Base-by-base conservation (phyloP, 2,888 invertebrate genomes). In the Harmothoe impar region DNA sequence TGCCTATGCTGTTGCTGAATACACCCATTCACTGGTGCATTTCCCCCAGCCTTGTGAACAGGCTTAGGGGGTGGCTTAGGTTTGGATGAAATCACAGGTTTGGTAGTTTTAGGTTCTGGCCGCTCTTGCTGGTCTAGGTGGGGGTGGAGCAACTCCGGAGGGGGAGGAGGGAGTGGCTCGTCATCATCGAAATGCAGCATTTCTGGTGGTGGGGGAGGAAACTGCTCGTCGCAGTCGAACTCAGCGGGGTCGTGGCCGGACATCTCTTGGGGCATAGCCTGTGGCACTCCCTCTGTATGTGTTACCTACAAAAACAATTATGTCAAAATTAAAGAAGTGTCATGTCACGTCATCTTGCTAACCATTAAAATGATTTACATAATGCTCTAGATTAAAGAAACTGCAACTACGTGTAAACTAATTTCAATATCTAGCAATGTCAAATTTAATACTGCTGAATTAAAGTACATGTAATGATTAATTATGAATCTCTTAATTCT, bases 181-280 rank as follows among this genome's bases (percentile, higher is more conserved):
- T 86, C 86, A 17, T 56, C 86, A 43, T 84, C 84, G 12, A 20
- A 84, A 5, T 86, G 54, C 12, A 86, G 31, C 52, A 86, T 23
- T 1, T 86, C 86, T 10, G 86, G 86, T 20, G 86, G 86, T n/a
- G 86, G 86, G 3, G 86, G 86, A 20, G 86, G 86, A 54, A 54
- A 54, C 17, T 15, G 7, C 1, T 52, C 84, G 0, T 84, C 84
- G 3, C 23, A 17, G 51, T 84, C 86, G 0, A 15, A 20, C 31
- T 52, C 86, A 56, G 29, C 86, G 86, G 86, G 86, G 81, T n/a
- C 20, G 0, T 33, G 33, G 33, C 20, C 81, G 81, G 43, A 33
- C 43, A 25, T 81, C 81, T 35, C 81, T 33, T 12, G 35, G 81
- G 81, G 5, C 7, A 35, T 81, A 81, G 15, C 43, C 43, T 15